Percentiles rank a stretch among this genome's conserved stretches.
phyloP scores from a whole-genome alignment of 2,113 vertebrate genomes.

The Parotia lawesii region DNA sequence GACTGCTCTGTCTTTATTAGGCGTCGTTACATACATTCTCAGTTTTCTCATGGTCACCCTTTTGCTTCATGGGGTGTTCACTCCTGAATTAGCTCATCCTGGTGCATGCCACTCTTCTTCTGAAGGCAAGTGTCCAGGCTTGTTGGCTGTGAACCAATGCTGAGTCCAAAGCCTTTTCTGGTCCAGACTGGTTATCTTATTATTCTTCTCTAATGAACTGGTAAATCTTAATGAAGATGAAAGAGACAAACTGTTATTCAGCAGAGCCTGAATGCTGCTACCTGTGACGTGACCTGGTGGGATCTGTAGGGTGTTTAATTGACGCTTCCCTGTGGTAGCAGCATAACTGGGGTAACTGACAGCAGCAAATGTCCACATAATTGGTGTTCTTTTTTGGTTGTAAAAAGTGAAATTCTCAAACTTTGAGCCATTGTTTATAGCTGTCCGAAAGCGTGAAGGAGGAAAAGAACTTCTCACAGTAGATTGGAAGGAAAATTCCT shows the following conservation, averaged over 20 bases:
- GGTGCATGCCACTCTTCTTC: background rate
- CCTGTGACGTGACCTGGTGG: rapidly evolving
- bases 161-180: background rate
- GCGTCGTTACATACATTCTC: rapidly evolving
- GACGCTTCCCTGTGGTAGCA: background rate
- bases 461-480: background rate
- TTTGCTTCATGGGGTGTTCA: background rate
- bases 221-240: background rate
- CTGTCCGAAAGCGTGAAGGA: background rate
- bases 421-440: background rate
- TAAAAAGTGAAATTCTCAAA: background rate
- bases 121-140: background rate
- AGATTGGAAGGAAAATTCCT: background rate
- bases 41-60: background rate
- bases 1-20: background rate
- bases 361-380: background rate
- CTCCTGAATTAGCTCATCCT: background rate
- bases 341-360: background rate
- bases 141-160: background rate
- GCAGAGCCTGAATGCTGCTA: background rate
- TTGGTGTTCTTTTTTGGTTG: background rate
- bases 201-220: background rate
- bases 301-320: background rate
- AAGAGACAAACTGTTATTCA: background rate
- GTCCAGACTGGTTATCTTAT: background rate